Base-by-base conservation (phyloP, 2,113 vertebrate genomes). In the Numida meleagris region DNA sequence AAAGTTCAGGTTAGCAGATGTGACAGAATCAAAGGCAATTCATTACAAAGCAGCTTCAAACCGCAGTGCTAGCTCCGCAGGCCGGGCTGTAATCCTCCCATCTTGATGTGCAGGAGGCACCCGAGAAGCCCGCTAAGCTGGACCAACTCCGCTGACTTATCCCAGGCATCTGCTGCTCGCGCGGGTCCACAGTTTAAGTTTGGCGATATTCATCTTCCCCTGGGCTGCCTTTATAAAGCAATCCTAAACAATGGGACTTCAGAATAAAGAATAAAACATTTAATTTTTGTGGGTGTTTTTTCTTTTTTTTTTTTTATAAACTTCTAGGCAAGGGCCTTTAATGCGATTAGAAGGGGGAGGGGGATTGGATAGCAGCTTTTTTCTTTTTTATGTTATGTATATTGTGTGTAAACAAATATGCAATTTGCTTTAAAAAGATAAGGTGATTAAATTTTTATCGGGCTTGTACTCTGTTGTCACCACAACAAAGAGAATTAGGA, bases 381-480 rank as follows among this genome's bases (percentile, higher is more conserved):
- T 93, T 91, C 89, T 97, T 90, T 96, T 95, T 96, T 96, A 96
- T 96, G 96, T 96, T 92, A 96, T 88, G 86, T 95, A 97, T 96
- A 97, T 96, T 88, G 58, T 95, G 93, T 90, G 96, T 97, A 98
- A 98, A 98, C 97, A 98, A 98, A 98, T 97, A 98, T 97, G 97
- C 98, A 97, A 98, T 98, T 98, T 98, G 98, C 98, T 98, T 98
- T 97, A 98, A 97, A 97, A 98, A 97, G 98, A 98, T 98, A 98
- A 98, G 97, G 98, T 97, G 97, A 98, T 98, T 98, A 98, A 97
- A 97, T 97, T 98, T 98, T 98, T 98, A 98, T 98, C 97, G 43
- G 96, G 95, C 97, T 90, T 97, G 95, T 97, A 95, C 95, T 98
- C 96, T 80, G 85, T 97, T 96, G 96, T 98, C 97, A 97, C 96